Evolutionary conservation across 2,113 vertebrate genomes (phyloP).

Genomic region (Cnemophilus loriae): DNA sequence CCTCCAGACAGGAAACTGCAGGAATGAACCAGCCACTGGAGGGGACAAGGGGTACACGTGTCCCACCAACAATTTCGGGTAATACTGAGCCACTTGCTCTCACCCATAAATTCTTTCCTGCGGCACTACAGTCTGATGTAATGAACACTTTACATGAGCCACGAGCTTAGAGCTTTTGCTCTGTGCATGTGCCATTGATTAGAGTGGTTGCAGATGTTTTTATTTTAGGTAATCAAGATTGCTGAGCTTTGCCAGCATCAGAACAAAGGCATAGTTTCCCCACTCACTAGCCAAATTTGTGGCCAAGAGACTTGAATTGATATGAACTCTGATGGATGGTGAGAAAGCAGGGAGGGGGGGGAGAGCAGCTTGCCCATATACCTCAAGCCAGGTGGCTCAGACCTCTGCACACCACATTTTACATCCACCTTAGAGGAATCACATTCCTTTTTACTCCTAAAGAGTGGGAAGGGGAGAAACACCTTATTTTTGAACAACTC

Average conservation of each 20-base stretch:
- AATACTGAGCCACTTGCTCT: not conserved
- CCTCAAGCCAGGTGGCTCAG: constrained; percentile 1
- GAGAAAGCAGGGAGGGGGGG: not conserved
- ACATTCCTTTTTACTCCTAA: not conserved
- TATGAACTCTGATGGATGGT: constrained; percentile 3
- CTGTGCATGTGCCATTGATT: constrained; percentile 64
- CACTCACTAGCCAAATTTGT: constrained; percentile 36
- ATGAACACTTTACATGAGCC: constrained; percentile 32
- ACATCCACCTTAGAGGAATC: not conserved
- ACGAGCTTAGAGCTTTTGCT: constrained; percentile 27
- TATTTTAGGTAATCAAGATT: constrained; percentile 60
- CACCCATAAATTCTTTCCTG: not conserved
- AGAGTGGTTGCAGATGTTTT: constrained; percentile 64
- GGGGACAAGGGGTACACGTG: not conserved
- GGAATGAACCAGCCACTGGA: not conserved
- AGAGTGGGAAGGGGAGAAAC: not conserved
- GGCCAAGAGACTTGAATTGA: constrained; percentile 38
- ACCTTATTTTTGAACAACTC: not conserved
- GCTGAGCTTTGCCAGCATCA: constrained; percentile 32
- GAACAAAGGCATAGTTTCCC: constrained; percentile 63
- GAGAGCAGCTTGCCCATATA: not conserved
- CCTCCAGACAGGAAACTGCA: not conserved
- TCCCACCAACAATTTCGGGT: not conserved
- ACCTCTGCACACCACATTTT: not conserved
- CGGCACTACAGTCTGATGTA: constrained; percentile 25